Conservation (phyloP, 2,797 vertebrate genomes). For the Trachurus trachurus region DNA sequence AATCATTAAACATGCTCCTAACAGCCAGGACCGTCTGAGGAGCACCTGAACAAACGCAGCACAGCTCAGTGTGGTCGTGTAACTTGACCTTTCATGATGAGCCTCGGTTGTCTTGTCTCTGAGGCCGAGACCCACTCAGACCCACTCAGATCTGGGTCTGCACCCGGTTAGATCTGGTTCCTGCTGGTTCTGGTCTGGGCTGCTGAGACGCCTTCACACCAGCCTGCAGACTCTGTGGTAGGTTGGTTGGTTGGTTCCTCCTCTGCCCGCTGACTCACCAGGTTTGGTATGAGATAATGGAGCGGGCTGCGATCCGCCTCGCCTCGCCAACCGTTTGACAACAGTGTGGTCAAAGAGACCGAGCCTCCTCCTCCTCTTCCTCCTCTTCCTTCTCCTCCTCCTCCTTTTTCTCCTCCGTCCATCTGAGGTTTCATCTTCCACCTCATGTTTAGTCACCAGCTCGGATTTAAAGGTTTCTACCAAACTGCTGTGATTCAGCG, state of each 20-base stretch:
- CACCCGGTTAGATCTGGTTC: too few relatives aligned
- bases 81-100: too few relatives aligned
- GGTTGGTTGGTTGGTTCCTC: constrained; percentile 32
- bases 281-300: constrained; percentile 54
- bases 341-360: constrained; percentile 33
- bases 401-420: not conserved
- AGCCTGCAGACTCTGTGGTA: constrained; percentile 42
- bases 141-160: too few relatives aligned
- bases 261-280: constrained; percentile 59
- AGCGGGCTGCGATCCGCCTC: constrained; percentile 45
- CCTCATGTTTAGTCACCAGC: constrained; percentile 57
- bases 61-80: too few relatives aligned
- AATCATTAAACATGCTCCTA: too few relatives aligned
- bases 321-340: constrained; percentile 40
- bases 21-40: too few relatives aligned
- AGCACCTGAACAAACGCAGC: too few relatives aligned
- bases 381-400: too few relatives aligned
- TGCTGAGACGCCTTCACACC: constrained; percentile 51
- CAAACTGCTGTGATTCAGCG: constrained; percentile 57
- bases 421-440: constrained; percentile 36
- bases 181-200: not conserved
- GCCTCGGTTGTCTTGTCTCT: too few relatives aligned
- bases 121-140: too few relatives aligned
- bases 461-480: constrained; percentile 43
- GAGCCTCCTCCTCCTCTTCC: too few relatives aligned